phyloP scores from a whole-genome alignment of 2,888 invertebrate species.

The Conistra vaccinii region DNA sequence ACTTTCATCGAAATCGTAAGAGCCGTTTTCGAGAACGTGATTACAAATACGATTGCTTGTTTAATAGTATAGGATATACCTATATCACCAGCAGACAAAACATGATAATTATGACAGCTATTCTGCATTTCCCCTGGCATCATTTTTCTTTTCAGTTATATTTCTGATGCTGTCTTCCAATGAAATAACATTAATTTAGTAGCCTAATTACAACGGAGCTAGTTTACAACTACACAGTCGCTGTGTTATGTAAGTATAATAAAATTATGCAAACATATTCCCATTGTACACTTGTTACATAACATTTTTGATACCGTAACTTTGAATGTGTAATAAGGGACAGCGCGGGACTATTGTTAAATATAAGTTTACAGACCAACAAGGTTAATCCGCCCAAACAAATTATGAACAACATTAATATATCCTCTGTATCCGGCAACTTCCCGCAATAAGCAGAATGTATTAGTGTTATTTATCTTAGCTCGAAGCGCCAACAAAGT shows the following conservation, averaged over 20 bases:
- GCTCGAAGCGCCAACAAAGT: slow-evolving; percentile 89
- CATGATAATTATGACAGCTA: not conserved
- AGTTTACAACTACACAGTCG: not conserved
- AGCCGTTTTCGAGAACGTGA: no score
- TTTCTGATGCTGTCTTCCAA: not conserved
- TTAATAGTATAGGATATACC: no score
- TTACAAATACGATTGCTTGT: no score
- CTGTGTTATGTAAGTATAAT: slow-evolving; percentile 34
- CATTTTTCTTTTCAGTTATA: not conserved
- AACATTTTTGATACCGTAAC: slow-evolving; percentile 63
- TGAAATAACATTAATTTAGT: slow-evolving; percentile 14
- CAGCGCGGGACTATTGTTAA: slow-evolving; percentile 82
- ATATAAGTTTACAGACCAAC: slow-evolving; percentile 83
- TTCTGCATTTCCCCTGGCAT: not conserved
- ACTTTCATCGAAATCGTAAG: no score
- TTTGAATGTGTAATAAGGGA: slow-evolving; percentile 78
- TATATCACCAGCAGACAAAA: not conserved
- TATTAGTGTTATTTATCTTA: slow-evolving; percentile 91
- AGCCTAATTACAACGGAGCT: slow-evolving; percentile 21
- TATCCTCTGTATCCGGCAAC: slow-evolving; percentile 88
- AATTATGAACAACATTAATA: slow-evolving; percentile 90
- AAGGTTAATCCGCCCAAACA: slow-evolving; percentile 88
- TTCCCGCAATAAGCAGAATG: slow-evolving; percentile 90
- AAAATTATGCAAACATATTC: slow-evolving; percentile 57
- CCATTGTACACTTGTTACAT: slow-evolving; percentile 46